phyloP scores from a whole-genome alignment of 1,140 invertebrate species.

The Bilobella aurantiaca region DNA sequence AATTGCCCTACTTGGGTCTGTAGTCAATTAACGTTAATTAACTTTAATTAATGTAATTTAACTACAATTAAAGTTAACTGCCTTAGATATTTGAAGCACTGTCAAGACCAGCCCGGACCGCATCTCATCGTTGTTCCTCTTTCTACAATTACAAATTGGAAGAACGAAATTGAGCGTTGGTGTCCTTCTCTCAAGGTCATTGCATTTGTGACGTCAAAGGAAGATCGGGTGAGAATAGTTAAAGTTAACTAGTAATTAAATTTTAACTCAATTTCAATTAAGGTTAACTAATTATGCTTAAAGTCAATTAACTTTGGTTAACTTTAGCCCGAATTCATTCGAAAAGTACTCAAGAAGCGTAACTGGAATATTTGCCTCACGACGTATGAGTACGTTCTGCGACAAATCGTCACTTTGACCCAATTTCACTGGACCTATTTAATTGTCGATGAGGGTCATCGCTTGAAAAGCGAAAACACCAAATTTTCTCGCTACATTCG shows the following conservation, averaged over 20 bases:
- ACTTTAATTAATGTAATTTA: no score
- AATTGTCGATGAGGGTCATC: conserved; percentile 95
- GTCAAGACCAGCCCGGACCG: conserved; percentile 89
- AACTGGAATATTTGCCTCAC: conserved; percentile 97
- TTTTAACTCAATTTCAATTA: no score
- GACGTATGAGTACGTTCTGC: conserved; percentile 96
- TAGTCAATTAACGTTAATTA: no score
- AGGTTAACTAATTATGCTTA: no score
- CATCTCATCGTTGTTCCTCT: conserved; percentile 94
- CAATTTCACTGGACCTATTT: conserved; percentile 86
- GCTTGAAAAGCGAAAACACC: conserved; percentile 98
- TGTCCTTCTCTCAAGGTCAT: conserved; percentile 92
- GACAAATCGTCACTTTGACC: conserved; percentile 90
- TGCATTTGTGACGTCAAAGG: conserved; percentile 88
- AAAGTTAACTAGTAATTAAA: no score
- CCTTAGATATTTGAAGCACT: conserved; percentile 80
- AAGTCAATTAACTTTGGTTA: no score
- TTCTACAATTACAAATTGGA: conserved; percentile 98
- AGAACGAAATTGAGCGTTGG: conserved; percentile 94
- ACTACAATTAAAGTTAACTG: no score
- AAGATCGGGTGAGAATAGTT: no score
- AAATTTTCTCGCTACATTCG: no score
- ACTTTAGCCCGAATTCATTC: no score
- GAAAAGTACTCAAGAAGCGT: no score
- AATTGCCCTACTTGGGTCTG: conserved; percentile 84